phyloP scores from a whole-genome alignment of 2,113 vertebrate species.

The Peromyscus polionotus region DNA sequence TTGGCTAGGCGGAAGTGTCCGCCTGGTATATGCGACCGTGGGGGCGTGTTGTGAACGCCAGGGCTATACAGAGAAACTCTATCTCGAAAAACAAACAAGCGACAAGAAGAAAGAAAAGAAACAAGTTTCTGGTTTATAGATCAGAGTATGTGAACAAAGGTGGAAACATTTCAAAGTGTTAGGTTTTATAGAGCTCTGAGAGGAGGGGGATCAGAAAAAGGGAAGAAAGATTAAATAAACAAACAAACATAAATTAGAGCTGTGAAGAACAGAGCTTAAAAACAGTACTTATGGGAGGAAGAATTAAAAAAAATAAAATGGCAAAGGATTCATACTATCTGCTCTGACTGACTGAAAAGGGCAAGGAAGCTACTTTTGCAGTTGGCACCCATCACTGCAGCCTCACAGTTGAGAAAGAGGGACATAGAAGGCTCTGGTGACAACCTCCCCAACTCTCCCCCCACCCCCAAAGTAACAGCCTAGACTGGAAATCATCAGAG shows the following conservation, averaged over 20 bases:
- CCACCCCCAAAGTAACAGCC: not conserved
- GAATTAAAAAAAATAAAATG: constrained; percentile 17
- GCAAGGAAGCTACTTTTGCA: not conserved
- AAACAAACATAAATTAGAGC: not conserved
- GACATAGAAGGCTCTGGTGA: not conserved
- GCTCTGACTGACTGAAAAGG: not conserved
- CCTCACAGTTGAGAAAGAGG: not conserved
- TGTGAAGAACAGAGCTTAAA: constrained; percentile 14
- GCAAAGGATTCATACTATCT: not conserved
- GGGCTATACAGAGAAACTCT: not conserved
- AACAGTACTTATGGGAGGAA: constrained; percentile 15
- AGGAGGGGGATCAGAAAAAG: not conserved
- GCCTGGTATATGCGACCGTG: no score
- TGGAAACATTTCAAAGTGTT: not conserved
- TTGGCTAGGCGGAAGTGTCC: no score
- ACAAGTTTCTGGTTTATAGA: constrained; percentile 55
- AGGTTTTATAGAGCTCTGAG: not conserved
- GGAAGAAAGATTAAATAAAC: not conserved
- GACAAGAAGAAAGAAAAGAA: not conserved
- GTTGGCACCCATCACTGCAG: not conserved
- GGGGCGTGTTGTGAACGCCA: not conserved
- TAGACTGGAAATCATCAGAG: not conserved
- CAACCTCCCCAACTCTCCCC: not conserved
- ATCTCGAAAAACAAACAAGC: not conserved
- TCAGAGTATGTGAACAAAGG: constrained; percentile 34